Conservation (phyloP, 2,888 invertebrate genomes). For the Pristionchus japonicus region DNA sequence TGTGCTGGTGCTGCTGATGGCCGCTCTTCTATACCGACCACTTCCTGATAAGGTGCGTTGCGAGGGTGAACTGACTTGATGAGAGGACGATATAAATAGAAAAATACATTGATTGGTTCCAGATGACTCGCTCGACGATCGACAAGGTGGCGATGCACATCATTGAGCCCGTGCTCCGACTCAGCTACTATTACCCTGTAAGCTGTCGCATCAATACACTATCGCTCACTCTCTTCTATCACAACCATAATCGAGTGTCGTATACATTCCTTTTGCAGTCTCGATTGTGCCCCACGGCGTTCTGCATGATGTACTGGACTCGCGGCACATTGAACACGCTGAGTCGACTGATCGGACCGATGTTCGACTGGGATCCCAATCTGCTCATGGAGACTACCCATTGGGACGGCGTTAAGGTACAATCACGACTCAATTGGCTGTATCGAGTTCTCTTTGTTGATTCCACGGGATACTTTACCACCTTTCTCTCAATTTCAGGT, state of each 20-base stretch:
- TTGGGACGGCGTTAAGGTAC: conserved; percentile 51
- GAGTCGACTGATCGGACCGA: conserved; percentile 51
- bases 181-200: conserved; percentile 66
- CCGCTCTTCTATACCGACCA: neutral
- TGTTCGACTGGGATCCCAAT: conserved; percentile 42
- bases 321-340: conserved; percentile 55
- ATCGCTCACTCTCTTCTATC: too few relatives aligned
- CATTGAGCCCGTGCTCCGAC: conserved; percentile 61
- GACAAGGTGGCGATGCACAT: conserved; percentile 63
- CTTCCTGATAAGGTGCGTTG: conserved; percentile 38
- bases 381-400: conserved; percentile 47
- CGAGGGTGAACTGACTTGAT: neutral
- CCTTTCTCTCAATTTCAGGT: conserved; percentile 49
- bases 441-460: too few relatives aligned
- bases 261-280: conserved; percentile 56
- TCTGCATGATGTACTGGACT: conserved; percentile 62
- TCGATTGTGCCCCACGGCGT: conserved; percentile 47
- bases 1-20: conserved; percentile 1
- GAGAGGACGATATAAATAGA: neutral
- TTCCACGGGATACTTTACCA: too few relatives aligned
- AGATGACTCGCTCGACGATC: conserved; percentile 54
- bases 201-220: neutral
- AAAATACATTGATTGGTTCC: neutral
- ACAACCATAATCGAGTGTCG: too few relatives aligned
- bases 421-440: too few relatives aligned